These are phyloP conservation scores for Anseranas semipalmata DNA, from an alignment of 2,113 vertebrate genomes.

Conservation along the genomic window DNA sequence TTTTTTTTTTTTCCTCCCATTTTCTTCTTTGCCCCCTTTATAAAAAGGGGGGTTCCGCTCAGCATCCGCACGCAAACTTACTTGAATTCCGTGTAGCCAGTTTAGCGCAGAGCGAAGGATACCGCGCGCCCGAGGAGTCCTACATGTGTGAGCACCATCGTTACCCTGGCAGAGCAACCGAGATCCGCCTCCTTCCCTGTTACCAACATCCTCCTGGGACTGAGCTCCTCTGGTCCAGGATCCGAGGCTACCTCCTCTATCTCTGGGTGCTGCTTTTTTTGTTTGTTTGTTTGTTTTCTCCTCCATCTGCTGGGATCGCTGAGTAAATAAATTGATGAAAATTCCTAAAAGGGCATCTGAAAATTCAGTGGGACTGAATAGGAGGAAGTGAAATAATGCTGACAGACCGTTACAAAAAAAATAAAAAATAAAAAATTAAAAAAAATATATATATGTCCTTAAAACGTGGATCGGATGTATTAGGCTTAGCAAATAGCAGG, in stretches of 20 bases:
- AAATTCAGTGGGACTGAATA: constrained; percentile 39
- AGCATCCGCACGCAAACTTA: constrained; percentile 74
- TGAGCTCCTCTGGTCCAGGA: constrained; percentile 43
- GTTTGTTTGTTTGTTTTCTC: neutral
- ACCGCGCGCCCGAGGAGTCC: constrained; percentile 54
- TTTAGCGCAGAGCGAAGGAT: constrained; percentile 52
- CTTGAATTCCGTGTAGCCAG: constrained; percentile 65
- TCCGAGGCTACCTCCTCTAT: neutral
- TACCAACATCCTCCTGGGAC: constrained; percentile 56
- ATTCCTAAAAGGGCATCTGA: constrained; percentile 33
- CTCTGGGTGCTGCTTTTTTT: neutral
- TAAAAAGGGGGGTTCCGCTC: neutral
- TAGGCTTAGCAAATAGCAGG: constrained; percentile 70
- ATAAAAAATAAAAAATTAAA: neutral
- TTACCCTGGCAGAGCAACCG: constrained; percentile 49
- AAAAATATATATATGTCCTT: neutral
- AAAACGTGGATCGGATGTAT: constrained; percentile 40
- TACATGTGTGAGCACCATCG: constrained; percentile 59
- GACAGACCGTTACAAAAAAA: neutral
- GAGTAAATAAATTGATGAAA: constrained; percentile 43
- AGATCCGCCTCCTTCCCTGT: constrained; percentile 67
- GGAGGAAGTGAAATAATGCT: constrained; percentile 60
- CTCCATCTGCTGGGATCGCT: constrained; percentile 38
- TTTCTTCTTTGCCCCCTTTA: neutral
- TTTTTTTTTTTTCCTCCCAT: neutral